Evolutionary conservation across 2,888 invertebrate species (phyloP), one percentile per base, ranked within the genome.

Genomic region (Antheraea yamamai): DNA sequence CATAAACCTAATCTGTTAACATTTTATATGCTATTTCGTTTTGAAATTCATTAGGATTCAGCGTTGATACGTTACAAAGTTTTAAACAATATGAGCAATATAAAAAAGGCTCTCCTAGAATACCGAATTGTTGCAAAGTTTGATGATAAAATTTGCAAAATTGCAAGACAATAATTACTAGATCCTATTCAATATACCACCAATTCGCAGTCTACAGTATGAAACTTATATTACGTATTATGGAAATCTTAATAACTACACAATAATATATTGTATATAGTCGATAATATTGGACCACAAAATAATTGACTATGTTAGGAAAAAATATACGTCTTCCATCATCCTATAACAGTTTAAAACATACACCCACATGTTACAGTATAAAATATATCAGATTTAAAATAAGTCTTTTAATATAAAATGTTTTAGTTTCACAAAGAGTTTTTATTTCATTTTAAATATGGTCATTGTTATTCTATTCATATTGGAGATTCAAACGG

Each of bases 171-270:
- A 68, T 39, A 35, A 68, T 35, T 20, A 7, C 70, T 70, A 20
- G 4, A 39, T 18, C 39, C 35, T 70, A 70, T 70, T 3, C 39
- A 39, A 70, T 70, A 39, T 39, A 39, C n/a, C 70, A 39, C 39
- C 35, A 39, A 70, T 70, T 70, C 70, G 39, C n/a, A 39, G 35
- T 70, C 70, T 35, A 68, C 39, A 68, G 6, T 35, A 68, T 68
- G 30, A 30, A 66, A 30, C 64, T 66, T 66, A 66, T 66, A 2
- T 26, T 64, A 64, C 4, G 20, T 66, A 30, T 30, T 66, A 66
- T 6, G 64, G 26, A 16, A 18, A 6, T 66, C 30, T 66, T 66
- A 66, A 66, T 66, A 66, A 16, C 30, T 66, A 66, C 30, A 16
- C 26, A 16, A 30, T 30, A 66, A 66, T 30, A 66, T 66, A 30